phyloP scores from a whole-genome alignment of 2,797 vertebrate species.

The Hippopotamyrus pictus region DNA sequence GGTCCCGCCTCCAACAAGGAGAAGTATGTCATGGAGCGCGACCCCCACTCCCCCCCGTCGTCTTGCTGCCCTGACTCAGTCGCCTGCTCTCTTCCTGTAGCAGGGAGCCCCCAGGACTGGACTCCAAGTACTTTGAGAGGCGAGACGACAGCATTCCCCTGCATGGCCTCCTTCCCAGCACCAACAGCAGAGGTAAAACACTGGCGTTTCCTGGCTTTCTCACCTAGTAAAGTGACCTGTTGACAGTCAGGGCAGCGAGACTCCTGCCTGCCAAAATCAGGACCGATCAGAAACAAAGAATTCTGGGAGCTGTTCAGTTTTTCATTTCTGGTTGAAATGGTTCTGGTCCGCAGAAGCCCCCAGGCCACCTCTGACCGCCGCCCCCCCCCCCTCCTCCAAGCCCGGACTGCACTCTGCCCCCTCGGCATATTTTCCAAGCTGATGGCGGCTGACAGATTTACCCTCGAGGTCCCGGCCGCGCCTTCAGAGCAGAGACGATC shows the following conservation, averaged over 20 bases:
- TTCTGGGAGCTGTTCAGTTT: background rate
- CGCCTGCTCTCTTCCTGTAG: slow-evolving; percentile 33
- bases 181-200: slow-evolving; percentile 60
- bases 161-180: slow-evolving; percentile 67
- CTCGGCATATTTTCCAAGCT: slow-evolving; percentile 80
- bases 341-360: slow-evolving; percentile 49
- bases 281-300: background rate
- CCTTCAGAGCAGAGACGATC: background rate
- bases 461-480: background rate
- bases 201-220: background rate
- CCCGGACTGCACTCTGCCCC: slow-evolving; percentile 35
- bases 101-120: slow-evolving; percentile 64
- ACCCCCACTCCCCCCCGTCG: background rate
- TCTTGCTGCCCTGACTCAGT: background rate
- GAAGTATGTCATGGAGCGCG: slow-evolving; percentile 56
- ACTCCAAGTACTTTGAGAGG: slow-evolving; percentile 83
- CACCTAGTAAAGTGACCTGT: background rate
- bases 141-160: slow-evolving; percentile 78
- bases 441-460: slow-evolving; percentile 41
- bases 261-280: background rate
- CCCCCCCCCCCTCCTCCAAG: slow-evolving; percentile 35
- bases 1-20: slow-evolving; percentile 59
- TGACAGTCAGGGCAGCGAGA: background rate
- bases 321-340: background rate
- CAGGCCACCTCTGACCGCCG: slow-evolving; percentile 35